Base-by-base conservation (phyloP, 2,888 invertebrate genomes). In the Chrysotoxum bicinctum region DNA sequence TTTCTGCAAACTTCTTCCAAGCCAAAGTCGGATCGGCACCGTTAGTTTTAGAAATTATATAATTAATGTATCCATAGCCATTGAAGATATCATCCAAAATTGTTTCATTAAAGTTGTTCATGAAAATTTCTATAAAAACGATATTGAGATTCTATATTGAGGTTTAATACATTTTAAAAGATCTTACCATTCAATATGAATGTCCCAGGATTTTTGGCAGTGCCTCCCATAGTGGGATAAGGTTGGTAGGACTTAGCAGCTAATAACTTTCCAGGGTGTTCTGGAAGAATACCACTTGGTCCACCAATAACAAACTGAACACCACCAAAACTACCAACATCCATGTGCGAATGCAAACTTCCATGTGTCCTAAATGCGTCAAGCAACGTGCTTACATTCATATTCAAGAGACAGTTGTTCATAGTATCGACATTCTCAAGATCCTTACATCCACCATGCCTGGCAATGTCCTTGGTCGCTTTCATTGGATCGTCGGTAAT, bases 191-290 rank as follows among this genome's bases (percentile, higher is more conserved):
- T 91, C 56, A 92, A 84, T 72, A 93, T 88, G 66, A 92, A 92
- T 37, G 92, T 91, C 19, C 93, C 93, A 74, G 92, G 93, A 79
- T 93, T 90, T 87, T 92, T 93, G 0, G 92, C 92, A 37, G 91
- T 91, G n/a, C 93, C 93, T 26, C 92, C 92, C 88, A 93, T 88
- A 0, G 93, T 91, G 26, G 93, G 91, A 82, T 91, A 91, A 1
- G 90, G 90, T 75, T 80, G 89, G 88, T 89, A 91, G 81, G 88
- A 91, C 19, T 90, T 89, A 1, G 89, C 88, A 2, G 89, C 89
- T 30, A 90, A 87, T 35, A 91, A 76, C 19, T 90, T 89, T 0
- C 90, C 90, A 1, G 91, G 92, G 87, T 90, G 90, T 45, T 90
- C 89, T 0, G 91, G 91, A 40, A 92, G 87, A 21, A 91, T 88